Evolutionary conservation across 2,113 vertebrate species (phyloP), one percentile per base, ranked within the genome.

Genomic region (Corythaixoides concolor): DNA sequence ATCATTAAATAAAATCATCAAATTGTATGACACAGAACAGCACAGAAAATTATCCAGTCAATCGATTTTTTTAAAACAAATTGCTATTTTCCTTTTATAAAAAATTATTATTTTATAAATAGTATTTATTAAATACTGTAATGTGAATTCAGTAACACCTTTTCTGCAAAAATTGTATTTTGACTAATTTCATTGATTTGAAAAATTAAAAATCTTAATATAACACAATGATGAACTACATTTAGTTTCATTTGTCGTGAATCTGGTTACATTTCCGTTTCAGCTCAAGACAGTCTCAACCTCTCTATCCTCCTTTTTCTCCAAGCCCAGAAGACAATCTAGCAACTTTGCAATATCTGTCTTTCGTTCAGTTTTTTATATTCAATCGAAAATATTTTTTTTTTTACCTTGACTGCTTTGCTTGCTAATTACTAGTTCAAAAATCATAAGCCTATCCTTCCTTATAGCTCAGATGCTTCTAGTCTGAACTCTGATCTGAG

Each of bases 141-240:
- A 66, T 15, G 22, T 1, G 3, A 22, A 24, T 7, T n/a, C 35
- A 50, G 10, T 37, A 58, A 78, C 0, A 4, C 0, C 17, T 81
- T 86, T 69, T 75, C 63, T 41, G 7, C 18, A 74, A 85, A 89
- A 75, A 30, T 2, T 45, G 8, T 22, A 37, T 28, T 50, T 62
- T 78, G 8, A 41, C 19, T 72, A 17, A 59, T 60, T 67, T 68
- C 4, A 50, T 60, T 37, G 15, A 22, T 45, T 39, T 85, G 20
- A 35, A 90, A 82, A 76, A 4, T 7, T 18, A 64, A 35, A 80
- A n/a, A 19, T 19, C 17, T 55, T 50, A 50, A 43, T 43, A 21
- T 26, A 80, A 69, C 7, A 69, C 76, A 45, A 53, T 22, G 0
- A 45, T 69, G 3, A 45, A 27, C 58, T 52, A 22, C 23, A 52